Percentiles rank a stretch among this genome's conserved stretches.
phyloP scores from a whole-genome alignment of 2,888 invertebrate species.

The Synergus gifuensis region DNA sequence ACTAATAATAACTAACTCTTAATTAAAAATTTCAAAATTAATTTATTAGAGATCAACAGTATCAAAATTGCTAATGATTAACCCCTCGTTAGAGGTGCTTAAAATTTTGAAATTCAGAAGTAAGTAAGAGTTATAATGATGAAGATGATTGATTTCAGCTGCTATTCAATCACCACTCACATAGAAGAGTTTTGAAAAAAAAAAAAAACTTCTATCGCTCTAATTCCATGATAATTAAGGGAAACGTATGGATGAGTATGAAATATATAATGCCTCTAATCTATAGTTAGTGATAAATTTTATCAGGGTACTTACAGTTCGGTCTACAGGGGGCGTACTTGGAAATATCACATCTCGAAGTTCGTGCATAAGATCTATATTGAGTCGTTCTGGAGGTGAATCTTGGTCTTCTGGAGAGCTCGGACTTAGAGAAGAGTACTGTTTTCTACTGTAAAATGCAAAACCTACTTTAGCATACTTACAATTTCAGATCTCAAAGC shows the following conservation, averaged over 20 bases:
- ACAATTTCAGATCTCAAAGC: too few relatives aligned
- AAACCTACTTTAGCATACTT: not conserved
- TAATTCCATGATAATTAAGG: not conserved
- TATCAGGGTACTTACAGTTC: conserved; percentile 80
- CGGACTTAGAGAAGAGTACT: conserved; percentile 79
- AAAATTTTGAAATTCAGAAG: not conserved
- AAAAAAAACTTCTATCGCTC: not conserved
- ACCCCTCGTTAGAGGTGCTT: too few relatives aligned
- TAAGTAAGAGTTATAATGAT: conserved; percentile 10
- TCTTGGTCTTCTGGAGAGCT: conserved; percentile 79
- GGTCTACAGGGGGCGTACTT: conserved; percentile 82
- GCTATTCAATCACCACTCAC: conserved; percentile 5
- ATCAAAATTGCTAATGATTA: too few relatives aligned
- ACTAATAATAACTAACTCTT: conserved; percentile 10
- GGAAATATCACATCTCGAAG: conserved; percentile 82
- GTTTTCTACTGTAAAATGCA: conserved; percentile 68
- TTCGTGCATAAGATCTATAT: conserved; percentile 85
- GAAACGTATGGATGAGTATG: not conserved
- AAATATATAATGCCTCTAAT: conserved; percentile 11
- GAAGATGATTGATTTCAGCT: conserved; percentile 36
- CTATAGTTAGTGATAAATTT: conserved; percentile 39
- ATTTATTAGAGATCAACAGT: too few relatives aligned
- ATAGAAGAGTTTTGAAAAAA: not conserved
- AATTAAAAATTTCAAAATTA: not conserved
- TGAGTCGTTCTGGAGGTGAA: conserved; percentile 73